Evolutionary conservation across 2,888 invertebrate species (phyloP), one percentile per base, ranked within the genome.

Genomic region (Polietes domitor): DNA sequence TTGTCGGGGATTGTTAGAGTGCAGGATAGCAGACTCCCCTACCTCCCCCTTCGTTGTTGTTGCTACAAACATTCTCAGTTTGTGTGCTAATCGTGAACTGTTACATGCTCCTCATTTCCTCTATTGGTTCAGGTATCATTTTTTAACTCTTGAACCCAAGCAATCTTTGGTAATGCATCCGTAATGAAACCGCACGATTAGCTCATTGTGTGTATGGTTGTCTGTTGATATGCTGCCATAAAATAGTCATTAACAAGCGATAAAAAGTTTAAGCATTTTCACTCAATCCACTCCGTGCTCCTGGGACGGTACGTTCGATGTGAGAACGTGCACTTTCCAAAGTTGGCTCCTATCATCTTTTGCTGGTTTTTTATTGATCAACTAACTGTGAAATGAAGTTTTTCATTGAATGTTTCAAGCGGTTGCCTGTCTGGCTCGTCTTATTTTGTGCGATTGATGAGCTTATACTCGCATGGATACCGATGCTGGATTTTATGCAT

Each of bases 361-460:
- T 68, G 71, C 28, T 72, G 37, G 17, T 9, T 58, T 73, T 73
- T 73, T 58, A 73, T 73, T 58, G 58, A 73, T 73, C 58, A 73
- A 73, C 73, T 73, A 55, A 73, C 73, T 73, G 73, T 73, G 58
- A 73, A 73, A 73, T 58, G 24, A 73, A 73, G 73, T 73, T 73
- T 73, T 58, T 55, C 43, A 58, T 58, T 58, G 41, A 71, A 72
- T 58, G 41, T 41, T 72, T 19, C 58, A 73, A 58, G 43, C 43
- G 37, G 41, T 58, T 41, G 17, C 43, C 21, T 68, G 41, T n/a
- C 43, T n/a, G 24, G 12, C 41, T 55, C 58, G 17, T 43, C 73
- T 58, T 58, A 26, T 58, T 24, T 58, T 17, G 41, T 73, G 24
- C 26, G 50, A 50, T 43, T 73, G 58, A 58, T 73, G 73, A 41